These are phyloP conservation scores for Hippocampus barbouri DNA, from an alignment of 2,113 vertebrate genomes.

Conservation along the genomic window DNA sequence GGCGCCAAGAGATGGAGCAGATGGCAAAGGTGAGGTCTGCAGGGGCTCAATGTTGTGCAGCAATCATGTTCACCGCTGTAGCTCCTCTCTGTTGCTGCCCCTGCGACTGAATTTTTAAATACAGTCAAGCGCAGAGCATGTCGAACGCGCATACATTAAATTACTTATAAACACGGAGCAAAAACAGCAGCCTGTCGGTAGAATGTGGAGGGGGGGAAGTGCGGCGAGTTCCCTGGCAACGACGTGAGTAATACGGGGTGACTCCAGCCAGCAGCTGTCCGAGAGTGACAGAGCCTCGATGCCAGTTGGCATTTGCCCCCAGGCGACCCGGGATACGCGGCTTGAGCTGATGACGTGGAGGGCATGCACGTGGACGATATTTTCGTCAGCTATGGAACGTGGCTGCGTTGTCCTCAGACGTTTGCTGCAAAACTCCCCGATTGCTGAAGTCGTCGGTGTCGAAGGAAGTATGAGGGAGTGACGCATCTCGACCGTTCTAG, in stretches of 20 bases:
- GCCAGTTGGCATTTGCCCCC: slow-evolving; percentile 54
- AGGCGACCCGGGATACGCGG: slow-evolving; percentile 55
- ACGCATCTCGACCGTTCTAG: too few relatives aligned
- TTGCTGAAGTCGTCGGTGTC: too few relatives aligned
- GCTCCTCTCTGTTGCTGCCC: slow-evolving; percentile 8
- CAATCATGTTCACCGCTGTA: slow-evolving; percentile 22
- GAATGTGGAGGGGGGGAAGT: not conserved
- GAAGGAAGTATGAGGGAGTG: too few relatives aligned
- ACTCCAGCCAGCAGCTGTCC: slow-evolving; percentile 65
- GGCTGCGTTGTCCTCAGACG: too few relatives aligned
- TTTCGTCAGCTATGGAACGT: not conserved
- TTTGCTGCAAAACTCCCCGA: too few relatives aligned
- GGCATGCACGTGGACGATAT: not conserved
- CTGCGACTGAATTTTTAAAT: not conserved
- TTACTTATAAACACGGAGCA: not conserved
- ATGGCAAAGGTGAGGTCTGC: slow-evolving; percentile 57
- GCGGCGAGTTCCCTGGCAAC: slow-evolving; percentile 46
- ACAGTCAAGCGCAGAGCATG: slow-evolving; percentile 2
- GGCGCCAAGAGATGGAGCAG: slow-evolving; percentile 33
- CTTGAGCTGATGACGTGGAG: slow-evolving; percentile 51
- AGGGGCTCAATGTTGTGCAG: slow-evolving; percentile 29
- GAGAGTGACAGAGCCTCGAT: slow-evolving; percentile 51
- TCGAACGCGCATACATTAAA: not conserved
- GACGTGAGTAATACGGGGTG: slow-evolving; percentile 34
- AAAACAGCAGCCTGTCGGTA: not conserved